Base-by-base conservation (phyloP, 1,140 invertebrate species). In the Sitodiplosis mosellana region DNA sequence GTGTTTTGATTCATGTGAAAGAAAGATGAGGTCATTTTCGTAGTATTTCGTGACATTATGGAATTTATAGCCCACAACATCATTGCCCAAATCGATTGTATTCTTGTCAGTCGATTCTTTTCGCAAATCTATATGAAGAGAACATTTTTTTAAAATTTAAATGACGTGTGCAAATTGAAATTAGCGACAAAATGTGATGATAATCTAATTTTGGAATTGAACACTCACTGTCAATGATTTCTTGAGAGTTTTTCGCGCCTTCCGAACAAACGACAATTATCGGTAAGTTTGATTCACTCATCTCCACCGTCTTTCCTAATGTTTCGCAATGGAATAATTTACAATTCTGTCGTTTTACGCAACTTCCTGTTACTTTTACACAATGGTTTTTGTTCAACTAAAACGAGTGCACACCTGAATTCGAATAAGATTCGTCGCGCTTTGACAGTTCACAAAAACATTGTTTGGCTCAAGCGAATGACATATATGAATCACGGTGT, bases 1-100 rank as follows among this genome's bases (percentile, higher is more conserved):
- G 12, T 20, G 11, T 2, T 44, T 38, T 38, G 27, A 27, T 12
- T 50, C 46, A 10, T 33, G 33, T 15, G 46, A 38, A 17, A 47
- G 19, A 18, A 50, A 38, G 1, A 33, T 2, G 4, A 50, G 10
- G 5, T 50, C 38, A n/a, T 45, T 47, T 44, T 50, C n/a, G 20
- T 50, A 50, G 15, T 50, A 50, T 17, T 50, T 50, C 21, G 49
- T 50, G 2, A 10, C 19, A 12, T 47, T 41, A 22, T 50, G 37
- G 17, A 33, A 43, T 19, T 38, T 46, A 22, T 41, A 49, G 1
- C 27, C 22, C 15, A 17, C 14, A 2, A 38, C 3, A 33, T 49
- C 7, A 34, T 38, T 18, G 14, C 15, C 21, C 11, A 40, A 18
- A 5, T n/a, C n/a, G 18, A 46, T 33, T 10, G n/a, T 4, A 14